Conservation (phyloP, 37 sponge, comb jelly and placozoan species). For the Amphimedon queenslandica region DNA sequence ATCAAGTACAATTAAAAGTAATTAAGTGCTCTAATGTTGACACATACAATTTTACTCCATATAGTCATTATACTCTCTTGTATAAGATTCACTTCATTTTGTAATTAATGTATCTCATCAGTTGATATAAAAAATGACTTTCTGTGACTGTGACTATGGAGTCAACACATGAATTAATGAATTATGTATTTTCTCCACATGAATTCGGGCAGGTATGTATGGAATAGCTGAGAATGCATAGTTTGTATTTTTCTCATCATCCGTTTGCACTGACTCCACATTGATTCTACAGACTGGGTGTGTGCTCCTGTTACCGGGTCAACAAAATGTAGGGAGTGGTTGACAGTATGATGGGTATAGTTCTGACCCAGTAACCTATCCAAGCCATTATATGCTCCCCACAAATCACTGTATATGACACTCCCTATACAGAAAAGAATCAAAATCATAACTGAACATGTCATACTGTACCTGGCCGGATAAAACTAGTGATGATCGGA, state of each 20-base stretch:
- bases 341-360: conserved; percentile 9
- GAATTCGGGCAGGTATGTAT: conserved; percentile 24
- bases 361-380: background rate
- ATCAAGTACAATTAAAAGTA: no score
- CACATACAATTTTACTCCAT: no score
- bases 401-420: conserved; percentile 20
- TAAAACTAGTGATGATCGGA: conserved; percentile 6
- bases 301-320: conserved; percentile 29
- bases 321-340: conserved; percentile 31
- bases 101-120: no score
- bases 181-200: conserved; percentile 35
- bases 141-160: no score
- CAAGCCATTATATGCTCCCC: conserved; percentile 4
- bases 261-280: conserved; percentile 13
- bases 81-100: no score
- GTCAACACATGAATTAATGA: no score
- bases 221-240: conserved; percentile 22
- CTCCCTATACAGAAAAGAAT: no score
- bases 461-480: conserved; percentile 22
- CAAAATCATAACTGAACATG: no score
- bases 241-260: conserved; percentile 18
- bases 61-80: no score
- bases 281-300: conserved; percentile 18
- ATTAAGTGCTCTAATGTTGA: no score
- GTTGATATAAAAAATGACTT: no score